Evolutionary conservation across 1,140 invertebrate species (phyloP).

Genomic region (Temnothorax longispinosus): DNA sequence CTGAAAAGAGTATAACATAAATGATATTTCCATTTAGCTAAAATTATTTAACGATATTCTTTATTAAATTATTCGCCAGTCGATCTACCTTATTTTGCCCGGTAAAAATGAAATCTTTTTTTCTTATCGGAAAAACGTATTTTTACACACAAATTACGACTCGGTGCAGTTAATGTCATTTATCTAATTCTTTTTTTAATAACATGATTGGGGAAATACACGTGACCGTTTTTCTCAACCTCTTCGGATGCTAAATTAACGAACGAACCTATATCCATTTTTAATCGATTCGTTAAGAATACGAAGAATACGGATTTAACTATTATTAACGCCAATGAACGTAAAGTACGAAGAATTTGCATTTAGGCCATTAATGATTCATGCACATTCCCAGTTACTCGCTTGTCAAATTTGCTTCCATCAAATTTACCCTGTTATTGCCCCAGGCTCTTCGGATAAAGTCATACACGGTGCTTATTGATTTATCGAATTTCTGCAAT

Average conservation of each 20-base stretch:
- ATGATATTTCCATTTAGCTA: conserved; percentile 8
- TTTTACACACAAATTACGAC: not conserved
- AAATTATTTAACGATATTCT: conserved; percentile 20
- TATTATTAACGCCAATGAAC: not conserved
- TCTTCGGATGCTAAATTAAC: conserved; percentile 19
- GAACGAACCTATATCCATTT: not conserved
- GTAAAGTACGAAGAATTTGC: conserved; percentile 22
- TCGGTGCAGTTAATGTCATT: not conserved
- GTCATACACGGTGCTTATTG: conserved; percentile 36
- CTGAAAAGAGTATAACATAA: not conserved
- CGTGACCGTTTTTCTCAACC: not conserved
- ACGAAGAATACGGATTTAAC: not conserved
- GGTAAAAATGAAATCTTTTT: not conserved
- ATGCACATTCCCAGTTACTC: not conserved
- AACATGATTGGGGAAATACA: not conserved
- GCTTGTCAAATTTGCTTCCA: conserved; percentile 27
- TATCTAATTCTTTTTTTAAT: not conserved
- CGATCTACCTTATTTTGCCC: not conserved
- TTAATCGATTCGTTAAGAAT: not conserved
- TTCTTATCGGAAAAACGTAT: not conserved
- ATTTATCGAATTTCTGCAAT: conserved; percentile 50
- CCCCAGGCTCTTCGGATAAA: not conserved
- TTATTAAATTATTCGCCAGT: not conserved
- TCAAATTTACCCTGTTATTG: conserved; percentile 22
- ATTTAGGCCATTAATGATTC: conserved; percentile 3